Evolutionary conservation across 1,140 invertebrate species (phyloP).

Genomic region (Spodoptera litura): DNA sequence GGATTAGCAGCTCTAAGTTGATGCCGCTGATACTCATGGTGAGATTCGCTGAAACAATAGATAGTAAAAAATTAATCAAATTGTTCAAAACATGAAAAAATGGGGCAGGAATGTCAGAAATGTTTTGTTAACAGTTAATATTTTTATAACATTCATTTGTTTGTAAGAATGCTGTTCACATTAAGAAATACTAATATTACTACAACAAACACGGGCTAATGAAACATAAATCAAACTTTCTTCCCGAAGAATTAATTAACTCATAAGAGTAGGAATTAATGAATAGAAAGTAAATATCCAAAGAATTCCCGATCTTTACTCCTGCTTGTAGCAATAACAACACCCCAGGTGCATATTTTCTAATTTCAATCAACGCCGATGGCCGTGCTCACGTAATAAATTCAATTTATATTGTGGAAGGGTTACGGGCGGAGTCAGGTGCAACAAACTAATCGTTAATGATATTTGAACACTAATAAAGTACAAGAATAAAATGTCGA

Average conservation of each 20-base stretch:
- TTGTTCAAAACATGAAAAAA: constrained; percentile 9
- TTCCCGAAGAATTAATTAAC: constrained; percentile 63
- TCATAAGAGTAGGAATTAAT: constrained; percentile 61
- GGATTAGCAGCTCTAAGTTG: constrained; percentile 81
- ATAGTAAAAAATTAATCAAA: constrained; percentile 12
- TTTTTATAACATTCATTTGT: constrained; percentile 22
- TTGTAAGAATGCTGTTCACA: constrained; percentile 26
- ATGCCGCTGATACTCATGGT: constrained; percentile 80
- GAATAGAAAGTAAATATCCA: constrained; percentile 67
- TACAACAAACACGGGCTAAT: constrained; percentile 33
- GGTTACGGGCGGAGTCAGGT: constrained; percentile 56
- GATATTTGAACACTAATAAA: constrained; percentile 81
- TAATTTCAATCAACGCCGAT: constrained; percentile 58
- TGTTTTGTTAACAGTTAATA: constrained; percentile 13
- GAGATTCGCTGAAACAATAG: constrained; percentile 82
- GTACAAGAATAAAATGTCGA: constrained; percentile 74
- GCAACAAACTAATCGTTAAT: constrained; percentile 77
- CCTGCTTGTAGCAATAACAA: constrained; percentile 54
- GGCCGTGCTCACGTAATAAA: constrained; percentile 68
- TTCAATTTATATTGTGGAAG: constrained; percentile 71
- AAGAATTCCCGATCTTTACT: constrained; percentile 61
- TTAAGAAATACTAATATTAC: constrained; percentile 36
- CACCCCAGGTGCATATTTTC: constrained; percentile 61
- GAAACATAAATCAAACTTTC: constrained; percentile 51
- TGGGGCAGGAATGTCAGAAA: background rate